These are phyloP conservation scores for Flexamia atlantica DNA, from an alignment of 2,888 invertebrate species.

Conservation along the genomic window DNA sequence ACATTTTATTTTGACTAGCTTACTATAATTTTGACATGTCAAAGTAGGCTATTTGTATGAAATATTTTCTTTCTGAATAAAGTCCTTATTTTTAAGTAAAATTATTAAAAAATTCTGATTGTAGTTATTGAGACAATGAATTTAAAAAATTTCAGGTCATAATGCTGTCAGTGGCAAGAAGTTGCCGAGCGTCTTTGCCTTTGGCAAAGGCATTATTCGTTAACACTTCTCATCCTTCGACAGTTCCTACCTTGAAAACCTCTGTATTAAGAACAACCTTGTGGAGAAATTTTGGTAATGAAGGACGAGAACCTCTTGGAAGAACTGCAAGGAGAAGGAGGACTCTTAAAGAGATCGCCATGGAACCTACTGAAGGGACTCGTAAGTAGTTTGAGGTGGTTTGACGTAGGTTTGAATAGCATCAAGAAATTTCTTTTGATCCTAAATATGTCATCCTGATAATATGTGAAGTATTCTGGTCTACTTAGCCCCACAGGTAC, in stretches of 20 bases:
- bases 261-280: constrained; percentile 36
- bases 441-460: too few species aligned
- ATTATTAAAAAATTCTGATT: too few species aligned
- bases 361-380: constrained; percentile 88
- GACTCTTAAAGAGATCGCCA: constrained; percentile 83
- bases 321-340: constrained; percentile 75
- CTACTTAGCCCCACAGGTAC: too few species aligned
- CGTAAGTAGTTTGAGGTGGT: constrained; percentile 79
- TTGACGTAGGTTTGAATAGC: too few species aligned
- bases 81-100: too few species aligned
- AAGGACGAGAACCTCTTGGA: constrained; percentile 72
- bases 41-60: too few species aligned
- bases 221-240: background rate
- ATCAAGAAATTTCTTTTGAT: too few species aligned
- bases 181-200: constrained; percentile 55
- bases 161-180: constrained; percentile 56
- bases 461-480: too few species aligned
- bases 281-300: constrained; percentile 73
- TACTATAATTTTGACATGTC: too few species aligned
- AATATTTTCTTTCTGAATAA: too few species aligned
- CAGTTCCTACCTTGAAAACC: constrained; percentile 1
- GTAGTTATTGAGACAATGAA: too few species aligned
- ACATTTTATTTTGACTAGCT: too few species aligned
- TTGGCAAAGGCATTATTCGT: constrained; percentile 49
- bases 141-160: constrained; percentile 2